Base-by-base conservation (phyloP, 2,797 vertebrate genomes). In the Myotis myotis region DNA sequence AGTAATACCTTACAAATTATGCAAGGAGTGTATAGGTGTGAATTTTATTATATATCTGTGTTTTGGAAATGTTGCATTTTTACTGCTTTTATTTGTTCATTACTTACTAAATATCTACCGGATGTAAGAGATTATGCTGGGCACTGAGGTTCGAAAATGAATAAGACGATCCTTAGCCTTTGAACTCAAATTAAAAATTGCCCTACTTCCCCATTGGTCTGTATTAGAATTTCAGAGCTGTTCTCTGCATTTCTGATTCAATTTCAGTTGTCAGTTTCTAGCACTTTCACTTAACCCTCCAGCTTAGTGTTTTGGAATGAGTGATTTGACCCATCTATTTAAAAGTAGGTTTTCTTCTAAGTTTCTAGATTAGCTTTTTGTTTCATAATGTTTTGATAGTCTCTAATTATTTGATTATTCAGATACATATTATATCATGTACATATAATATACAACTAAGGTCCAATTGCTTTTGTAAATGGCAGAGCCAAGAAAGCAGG, bases 51-150 rank as follows among this genome's bases (percentile, higher is more conserved):
- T 79, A 25, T 20, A 44, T 41, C 70, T 38, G 16, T 86, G 62
- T 84, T 94, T 94, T 92, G 30, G 72, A 85, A 75, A 53, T 84
- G 66, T 85, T 89, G 22, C 36, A 23, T 80, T 80, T 93, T 92
- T 71, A 44, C 49, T 51, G 23, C 49, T 70, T 84, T 72, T 72
- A 13, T 88, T 86, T 78, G 30, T 86, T 91, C 2, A 22, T 20
- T 57, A 36, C 57, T 82, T 78, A 74, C 30, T 84, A 41, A 30
- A 17, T 94, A 7, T 36, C 55, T 75, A 2, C 41, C 33, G 74
- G 47, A 22, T 80, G 3, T 88, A 64, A 53, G 41, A 72, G 47
- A 38, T 47, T 47, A n/a, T 78, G 15, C 51, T 55, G 53, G 57
- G 20, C 44, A 85, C 51, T 70, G 71, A 78, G 22, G 74, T 74